Conservation (phyloP, 1,140 invertebrate genomes). For the Pseudomyrmex gracilis region DNA sequence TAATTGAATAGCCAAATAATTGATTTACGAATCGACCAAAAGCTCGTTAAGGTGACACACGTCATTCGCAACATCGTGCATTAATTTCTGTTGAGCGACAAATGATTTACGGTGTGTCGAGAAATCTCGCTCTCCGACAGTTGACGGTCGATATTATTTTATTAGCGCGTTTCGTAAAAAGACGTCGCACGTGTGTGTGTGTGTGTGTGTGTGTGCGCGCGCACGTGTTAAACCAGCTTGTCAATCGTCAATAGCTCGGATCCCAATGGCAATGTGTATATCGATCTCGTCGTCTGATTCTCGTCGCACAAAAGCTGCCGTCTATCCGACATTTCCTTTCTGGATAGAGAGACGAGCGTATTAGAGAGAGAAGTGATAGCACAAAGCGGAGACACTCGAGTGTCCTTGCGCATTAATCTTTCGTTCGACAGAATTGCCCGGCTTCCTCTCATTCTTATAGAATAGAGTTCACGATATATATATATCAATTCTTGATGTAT, state of each 20-base stretch:
- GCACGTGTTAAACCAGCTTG: background rate
- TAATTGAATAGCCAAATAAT: constrained; percentile 21
- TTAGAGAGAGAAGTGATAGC: background rate
- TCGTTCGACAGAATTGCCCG: constrained; percentile 15
- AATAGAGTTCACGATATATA: background rate
- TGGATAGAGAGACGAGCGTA: background rate
- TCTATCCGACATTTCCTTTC: constrained; percentile 32
- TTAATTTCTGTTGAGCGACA: constrained; percentile 21
- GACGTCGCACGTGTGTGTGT: background rate
- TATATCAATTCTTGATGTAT: background rate
- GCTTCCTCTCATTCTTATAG: background rate
- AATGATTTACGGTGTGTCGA: constrained; percentile 28
- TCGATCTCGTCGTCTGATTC: constrained; percentile 32
- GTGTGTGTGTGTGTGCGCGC: background rate
- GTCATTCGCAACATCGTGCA: background rate
- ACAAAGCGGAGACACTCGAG: constrained; percentile 31
- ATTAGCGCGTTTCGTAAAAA: constrained; percentile 34
- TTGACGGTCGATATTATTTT: constrained; percentile 45
- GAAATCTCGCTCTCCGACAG: background rate
- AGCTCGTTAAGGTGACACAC: constrained; percentile 23
- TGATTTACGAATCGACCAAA: background rate
- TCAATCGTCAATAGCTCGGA: background rate
- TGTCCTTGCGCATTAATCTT: constrained; percentile 50
- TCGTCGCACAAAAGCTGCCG: constrained; percentile 30
- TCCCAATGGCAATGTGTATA: constrained; percentile 7